A percentile compares a stretch with the other conserved stretches of the same genome.
Evolutionary conservation across 2,797 vertebrate species (phyloP).

Genomic region (Erpetoichthys calabaricus): DNA sequence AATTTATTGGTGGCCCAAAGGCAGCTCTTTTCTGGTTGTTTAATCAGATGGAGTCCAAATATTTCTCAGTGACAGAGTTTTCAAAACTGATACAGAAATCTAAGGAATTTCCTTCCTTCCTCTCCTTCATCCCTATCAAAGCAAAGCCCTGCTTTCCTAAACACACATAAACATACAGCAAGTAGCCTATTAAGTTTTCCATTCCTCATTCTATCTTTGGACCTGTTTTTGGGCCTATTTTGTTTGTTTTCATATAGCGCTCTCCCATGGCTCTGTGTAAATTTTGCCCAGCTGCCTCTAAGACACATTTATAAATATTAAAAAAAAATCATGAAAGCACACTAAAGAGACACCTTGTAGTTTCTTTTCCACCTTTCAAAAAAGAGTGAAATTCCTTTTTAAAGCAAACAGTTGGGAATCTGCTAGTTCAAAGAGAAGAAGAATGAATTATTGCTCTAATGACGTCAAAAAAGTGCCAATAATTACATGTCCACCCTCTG

Average conservation of each 20-base stretch:
- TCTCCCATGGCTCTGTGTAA: constrained; percentile 17
- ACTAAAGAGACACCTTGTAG: background rate
- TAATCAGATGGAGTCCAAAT: background rate
- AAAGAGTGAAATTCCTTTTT: too few species aligned
- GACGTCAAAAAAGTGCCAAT: too few species aligned
- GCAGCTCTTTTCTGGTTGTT: background rate
- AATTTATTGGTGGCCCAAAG: background rate
- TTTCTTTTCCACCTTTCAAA: too few species aligned
- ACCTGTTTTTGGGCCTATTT: background rate
- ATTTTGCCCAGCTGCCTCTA: constrained; percentile 23
- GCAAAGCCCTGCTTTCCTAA: constrained; percentile 9
- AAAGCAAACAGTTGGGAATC: too few species aligned
- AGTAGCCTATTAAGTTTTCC: constrained; percentile 4
- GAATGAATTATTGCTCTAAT: too few species aligned
- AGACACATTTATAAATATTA: background rate
- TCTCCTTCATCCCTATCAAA: constrained; percentile 16
- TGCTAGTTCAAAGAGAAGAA: too few species aligned
- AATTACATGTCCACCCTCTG: too few species aligned
- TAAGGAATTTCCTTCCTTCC: constrained; percentile 41
- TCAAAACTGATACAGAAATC: constrained; percentile 33
- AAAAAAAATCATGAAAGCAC: background rate
- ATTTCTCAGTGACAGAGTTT: constrained; percentile 30
- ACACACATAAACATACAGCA: background rate
- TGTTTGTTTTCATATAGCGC: constrained; percentile 31
- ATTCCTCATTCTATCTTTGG: constrained; percentile 16